Percentiles rank a stretch among this genome's conserved stretches.
Conservation (phyloP, 2,113 vertebrate species). For the Zootoca vivipara region DNA sequence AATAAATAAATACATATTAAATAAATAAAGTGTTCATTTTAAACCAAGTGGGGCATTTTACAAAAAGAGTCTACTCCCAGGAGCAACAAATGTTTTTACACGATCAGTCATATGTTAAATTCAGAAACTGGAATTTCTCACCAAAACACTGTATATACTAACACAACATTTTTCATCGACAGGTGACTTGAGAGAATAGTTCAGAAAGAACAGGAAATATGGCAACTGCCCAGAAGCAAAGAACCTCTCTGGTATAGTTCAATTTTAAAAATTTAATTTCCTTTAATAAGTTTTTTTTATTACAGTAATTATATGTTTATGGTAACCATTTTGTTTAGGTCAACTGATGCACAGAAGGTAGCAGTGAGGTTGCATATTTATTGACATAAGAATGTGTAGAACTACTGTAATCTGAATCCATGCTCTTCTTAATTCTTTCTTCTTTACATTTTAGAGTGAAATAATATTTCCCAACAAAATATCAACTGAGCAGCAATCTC, state of each 20-base stretch:
- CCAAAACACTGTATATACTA: fast-evolving
- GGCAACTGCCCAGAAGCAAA: conserved; percentile 78
- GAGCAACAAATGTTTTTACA: background rate
- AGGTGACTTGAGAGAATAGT: conserved; percentile 9
- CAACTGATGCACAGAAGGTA: background rate
- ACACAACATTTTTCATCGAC: background rate
- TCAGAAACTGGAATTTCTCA: fast-evolving
- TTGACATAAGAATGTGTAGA: background rate
- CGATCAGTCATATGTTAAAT: background rate
- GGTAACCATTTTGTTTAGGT: background rate
- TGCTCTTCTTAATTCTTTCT: background rate
- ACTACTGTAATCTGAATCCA: background rate
- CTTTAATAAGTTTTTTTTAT: background rate
- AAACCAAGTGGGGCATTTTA: background rate
- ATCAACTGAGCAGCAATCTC: conserved; percentile 86
- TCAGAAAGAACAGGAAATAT: conserved; percentile 52
- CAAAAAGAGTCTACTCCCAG: background rate
- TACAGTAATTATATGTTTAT: background rate
- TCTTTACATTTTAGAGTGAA: conserved; percentile 68
- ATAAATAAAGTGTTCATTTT: background rate
- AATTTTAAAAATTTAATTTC: conserved; percentile 2
- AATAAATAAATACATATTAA: no score
- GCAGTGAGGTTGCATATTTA: background rate
- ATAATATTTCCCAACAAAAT: conserved; percentile 84
- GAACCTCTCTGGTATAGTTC: conserved; percentile 64